Base-by-base conservation (phyloP, 2,888 invertebrate species). In the Dolichopus griseipennis region DNA sequence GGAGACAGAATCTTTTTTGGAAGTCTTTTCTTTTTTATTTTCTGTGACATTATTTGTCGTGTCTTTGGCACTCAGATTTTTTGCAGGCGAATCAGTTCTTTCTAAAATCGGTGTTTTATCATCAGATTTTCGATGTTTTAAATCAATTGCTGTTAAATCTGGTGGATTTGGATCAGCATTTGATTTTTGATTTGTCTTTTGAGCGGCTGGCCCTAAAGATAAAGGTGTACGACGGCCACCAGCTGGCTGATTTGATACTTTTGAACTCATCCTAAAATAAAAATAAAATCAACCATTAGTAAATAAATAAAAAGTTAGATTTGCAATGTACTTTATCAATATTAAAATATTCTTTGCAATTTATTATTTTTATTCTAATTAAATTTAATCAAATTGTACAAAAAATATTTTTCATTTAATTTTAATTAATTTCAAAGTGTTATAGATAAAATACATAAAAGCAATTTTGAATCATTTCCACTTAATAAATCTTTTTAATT, bases 1-100 rank as follows among this genome's bases (percentile, higher is more conserved):
- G 8, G 37, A 62, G 72, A 66, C 43, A 65, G 67, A 33, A 4
- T 65, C 66, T 33, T 64, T 62, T 20, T 61, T 66, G 5, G 27
- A 27, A 27, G 64, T 61, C 8, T 65, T 21, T n/a, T 69, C 64
- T 61, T 71, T 70, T 68, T 70, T 69, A 68, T 72, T 71, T 12
- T 67, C 71, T 20, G 18, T 27, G 7, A 65, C 61, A 68, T 70
- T 75, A 68, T 69, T 68, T n/a, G 61, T 18, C 18, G 70, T 69
- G 15, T 69, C 69, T 20, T 69, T 69, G 9, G 70, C 63, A 33
- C 70, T 64, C 27, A 12, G 64, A 10, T 18, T 41, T 18, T 43
- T 65, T 22, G 68, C 64, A 18, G 70, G 72, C 74, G 74, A 6
- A 5, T 68, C 69, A 20, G 65, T 34, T 67, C 75, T 75, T 43